Evolutionary conservation across 2,113 vertebrate genomes (phyloP).

Genomic region (Seriola quinqueradiata): DNA sequence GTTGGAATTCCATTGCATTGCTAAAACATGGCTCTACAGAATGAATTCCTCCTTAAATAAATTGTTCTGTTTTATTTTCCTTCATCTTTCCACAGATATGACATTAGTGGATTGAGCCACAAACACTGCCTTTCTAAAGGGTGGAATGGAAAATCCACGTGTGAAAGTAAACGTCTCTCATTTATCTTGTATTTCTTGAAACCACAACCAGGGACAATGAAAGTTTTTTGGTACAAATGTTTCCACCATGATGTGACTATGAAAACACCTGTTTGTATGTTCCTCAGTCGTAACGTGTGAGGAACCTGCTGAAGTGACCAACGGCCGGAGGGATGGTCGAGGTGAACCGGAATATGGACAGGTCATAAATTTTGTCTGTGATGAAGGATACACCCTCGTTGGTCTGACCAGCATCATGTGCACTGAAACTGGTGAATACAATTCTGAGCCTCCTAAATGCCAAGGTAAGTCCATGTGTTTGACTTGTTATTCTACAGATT

Average conservation of each 20-base stretch:
- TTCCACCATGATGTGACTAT: neutral
- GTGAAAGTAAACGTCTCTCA: constrained; percentile 65
- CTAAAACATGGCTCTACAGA: neutral
- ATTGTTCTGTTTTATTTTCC: neutral
- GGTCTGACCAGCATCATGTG: constrained; percentile 54
- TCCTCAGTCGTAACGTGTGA: constrained; percentile 68
- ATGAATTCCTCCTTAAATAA: neutral
- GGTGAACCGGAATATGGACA: constrained; percentile 19
- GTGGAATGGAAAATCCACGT: constrained; percentile 59
- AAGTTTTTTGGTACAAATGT: neutral
- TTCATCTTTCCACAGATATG: constrained; percentile 60
- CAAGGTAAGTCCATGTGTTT: constrained; percentile 60
- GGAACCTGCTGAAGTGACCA: neutral
- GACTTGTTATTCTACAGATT: neutral
- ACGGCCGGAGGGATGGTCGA: constrained; percentile 4
- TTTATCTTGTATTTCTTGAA: neutral
- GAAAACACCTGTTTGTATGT: neutral
- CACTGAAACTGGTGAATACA: constrained; percentile 42
- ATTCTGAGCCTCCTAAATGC: constrained; percentile 65
- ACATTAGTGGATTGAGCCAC: constrained; percentile 45
- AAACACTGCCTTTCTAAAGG: constrained; percentile 53
- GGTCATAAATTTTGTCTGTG: constrained; percentile 56
- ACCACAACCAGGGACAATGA: neutral
- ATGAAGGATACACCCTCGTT: constrained; percentile 54
- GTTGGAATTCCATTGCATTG: neutral